phyloP scores from a whole-genome alignment of 2,888 invertebrate species.

The Bombyx huttoni region DNA sequence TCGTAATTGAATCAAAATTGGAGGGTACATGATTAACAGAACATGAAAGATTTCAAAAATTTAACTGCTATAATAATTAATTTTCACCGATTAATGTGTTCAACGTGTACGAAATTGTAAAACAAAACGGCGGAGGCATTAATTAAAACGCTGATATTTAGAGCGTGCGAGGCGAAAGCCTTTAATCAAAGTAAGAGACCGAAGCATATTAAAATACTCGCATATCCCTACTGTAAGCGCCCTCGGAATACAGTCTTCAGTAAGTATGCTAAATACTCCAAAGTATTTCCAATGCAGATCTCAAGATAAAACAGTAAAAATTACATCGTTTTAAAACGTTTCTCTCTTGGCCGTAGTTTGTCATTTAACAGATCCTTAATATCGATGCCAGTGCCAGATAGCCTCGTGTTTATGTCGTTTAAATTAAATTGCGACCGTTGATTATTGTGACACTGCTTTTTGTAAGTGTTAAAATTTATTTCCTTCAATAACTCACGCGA shows the following conservation, averaged over 20 bases:
- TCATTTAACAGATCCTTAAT: constrained; percentile 66
- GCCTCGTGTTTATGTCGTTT: constrained; percentile 62
- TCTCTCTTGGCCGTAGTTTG: constrained; percentile 56
- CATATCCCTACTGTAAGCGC: not conserved
- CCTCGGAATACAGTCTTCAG: too few species aligned
- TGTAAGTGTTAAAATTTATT: constrained; percentile 50
- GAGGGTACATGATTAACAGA: constrained; percentile 11
- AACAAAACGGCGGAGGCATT: constrained; percentile 24
- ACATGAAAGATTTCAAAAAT: constrained; percentile 14
- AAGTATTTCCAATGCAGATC: constrained; percentile 49
- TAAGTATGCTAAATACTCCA: constrained; percentile 36
- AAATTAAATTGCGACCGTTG: constrained; percentile 63
- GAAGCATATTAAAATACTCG: constrained; percentile 21
- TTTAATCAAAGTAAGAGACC: constrained; percentile 37
- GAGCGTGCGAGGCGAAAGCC: constrained; percentile 33
- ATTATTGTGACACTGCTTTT: constrained; percentile 60
- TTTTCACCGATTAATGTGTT: constrained; percentile 14
- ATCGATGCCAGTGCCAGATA: constrained; percentile 64
- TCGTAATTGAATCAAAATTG: not conserved
- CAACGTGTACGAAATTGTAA: constrained; percentile 28
- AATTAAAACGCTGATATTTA: constrained; percentile 31
- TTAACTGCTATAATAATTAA: constrained; percentile 6
- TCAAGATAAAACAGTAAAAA: constrained; percentile 53
- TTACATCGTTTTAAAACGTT: constrained; percentile 58
- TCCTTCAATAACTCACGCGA: constrained; percentile 24